Evolutionary conservation across 2,113 vertebrate species (phyloP).

Genomic region (Lethenteron camtschaticum): DNA sequence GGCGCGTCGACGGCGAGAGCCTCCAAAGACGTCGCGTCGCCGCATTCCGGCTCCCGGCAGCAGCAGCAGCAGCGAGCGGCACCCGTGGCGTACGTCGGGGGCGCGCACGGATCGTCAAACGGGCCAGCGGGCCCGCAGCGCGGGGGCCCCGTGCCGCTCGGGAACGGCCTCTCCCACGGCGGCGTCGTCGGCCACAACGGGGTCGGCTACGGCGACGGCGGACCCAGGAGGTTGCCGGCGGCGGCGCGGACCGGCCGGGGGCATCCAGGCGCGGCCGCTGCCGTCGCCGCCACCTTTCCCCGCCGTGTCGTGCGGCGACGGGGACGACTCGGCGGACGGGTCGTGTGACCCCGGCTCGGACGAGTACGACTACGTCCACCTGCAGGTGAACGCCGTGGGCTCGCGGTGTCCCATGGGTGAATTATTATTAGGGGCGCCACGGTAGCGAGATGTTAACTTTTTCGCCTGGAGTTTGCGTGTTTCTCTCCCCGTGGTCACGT

Average conservation of each 20-base stretch:
- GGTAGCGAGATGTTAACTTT: too few species aligned
- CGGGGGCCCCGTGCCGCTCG: conserved; percentile 51
- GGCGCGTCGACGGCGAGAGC: conserved; percentile 47
- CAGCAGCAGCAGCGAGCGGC: conserved; percentile 11
- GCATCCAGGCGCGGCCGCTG: conserved; percentile 8
- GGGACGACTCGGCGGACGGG: too few species aligned
- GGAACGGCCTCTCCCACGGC: conserved; percentile 31
- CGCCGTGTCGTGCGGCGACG: too few species aligned
- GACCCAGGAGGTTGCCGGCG: conserved; percentile 13
- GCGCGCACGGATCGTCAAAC: conserved; percentile 31
- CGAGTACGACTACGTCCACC: too few species aligned
- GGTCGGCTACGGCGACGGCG: not conserved
- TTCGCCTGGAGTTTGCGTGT: too few species aligned
- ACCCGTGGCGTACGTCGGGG: conserved; percentile 19
- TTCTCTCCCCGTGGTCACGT: too few species aligned
- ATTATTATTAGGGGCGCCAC: too few species aligned
- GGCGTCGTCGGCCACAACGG: conserved; percentile 12
- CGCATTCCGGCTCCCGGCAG: conserved; percentile 30
- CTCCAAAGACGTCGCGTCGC: conserved; percentile 52
- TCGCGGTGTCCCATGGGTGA: too few species aligned
- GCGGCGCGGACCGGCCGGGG: conserved; percentile 12
- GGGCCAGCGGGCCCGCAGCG: conserved; percentile 56
- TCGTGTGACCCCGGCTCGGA: too few species aligned
- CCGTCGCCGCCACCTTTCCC: too few species aligned
- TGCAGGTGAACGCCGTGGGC: too few species aligned